These are phyloP conservation scores for Drosophila longiperda DNA, from an alignment of 2,888 invertebrate species.

Conservation along the genomic window DNA sequence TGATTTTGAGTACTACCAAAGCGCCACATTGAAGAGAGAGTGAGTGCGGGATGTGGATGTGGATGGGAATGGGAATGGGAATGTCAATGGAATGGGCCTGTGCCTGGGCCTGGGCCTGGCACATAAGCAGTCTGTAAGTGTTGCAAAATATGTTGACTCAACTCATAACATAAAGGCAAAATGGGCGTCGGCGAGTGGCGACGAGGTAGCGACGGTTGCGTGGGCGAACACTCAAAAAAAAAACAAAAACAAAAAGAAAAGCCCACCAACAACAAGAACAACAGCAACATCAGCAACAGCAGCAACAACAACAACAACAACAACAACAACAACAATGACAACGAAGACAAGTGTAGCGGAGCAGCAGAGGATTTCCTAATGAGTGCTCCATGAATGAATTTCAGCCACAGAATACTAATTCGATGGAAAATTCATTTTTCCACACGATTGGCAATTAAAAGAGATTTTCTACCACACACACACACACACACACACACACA, in stretches of 20 bases:
- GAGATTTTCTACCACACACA: conserved; percentile 77
- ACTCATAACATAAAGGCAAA: conserved; percentile 75
- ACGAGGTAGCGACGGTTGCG: conserved; percentile 33
- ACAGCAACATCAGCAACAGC: neutral
- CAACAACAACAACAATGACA: conserved; percentile 22
- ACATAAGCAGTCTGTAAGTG: conserved; percentile 76
- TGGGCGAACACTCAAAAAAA: conserved; percentile 41
- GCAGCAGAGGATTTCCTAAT: conserved; percentile 81
- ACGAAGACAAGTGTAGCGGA: conserved; percentile 32
- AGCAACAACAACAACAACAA: conserved; percentile 18
- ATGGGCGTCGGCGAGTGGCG: conserved; percentile 16
- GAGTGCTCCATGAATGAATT: conserved; percentile 84
- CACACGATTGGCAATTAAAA: conserved; percentile 84
- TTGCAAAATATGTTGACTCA: conserved; percentile 83
- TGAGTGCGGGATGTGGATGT: neutral
- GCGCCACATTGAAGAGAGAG: conserved; percentile 1
- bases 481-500: conserved; percentile 31
- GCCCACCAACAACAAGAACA: neutral
- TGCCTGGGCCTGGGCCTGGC: conserved; percentile 33
- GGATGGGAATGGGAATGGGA: neutral
- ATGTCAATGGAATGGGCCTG: neutral
- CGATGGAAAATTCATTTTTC: conserved; percentile 85
- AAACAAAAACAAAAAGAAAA: conserved; percentile 3
- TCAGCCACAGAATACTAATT: conserved; percentile 84
- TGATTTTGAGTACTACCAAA: conserved; percentile 79